These are phyloP conservation scores for Halesus radiatus DNA, from an alignment of 1,140 invertebrate species.

Conservation along the genomic window DNA sequence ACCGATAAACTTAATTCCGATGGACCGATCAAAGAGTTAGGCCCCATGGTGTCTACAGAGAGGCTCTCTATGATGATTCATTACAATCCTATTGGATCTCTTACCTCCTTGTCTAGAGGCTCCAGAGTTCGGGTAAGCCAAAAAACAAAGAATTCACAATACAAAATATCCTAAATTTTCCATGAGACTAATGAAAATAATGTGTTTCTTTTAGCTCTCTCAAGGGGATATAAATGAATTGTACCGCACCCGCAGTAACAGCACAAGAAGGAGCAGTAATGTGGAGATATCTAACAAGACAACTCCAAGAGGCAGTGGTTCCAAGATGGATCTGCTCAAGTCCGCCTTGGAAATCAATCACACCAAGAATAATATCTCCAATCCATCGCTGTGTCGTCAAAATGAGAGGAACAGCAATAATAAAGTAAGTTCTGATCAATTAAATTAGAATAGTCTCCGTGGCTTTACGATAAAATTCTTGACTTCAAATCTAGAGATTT, in stretches of 20 bases:
- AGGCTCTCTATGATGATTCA: conserved; percentile 79
- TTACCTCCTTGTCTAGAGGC: conserved; percentile 76
- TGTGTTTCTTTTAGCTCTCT: conserved; percentile 62
- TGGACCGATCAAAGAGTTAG: conserved; percentile 75
- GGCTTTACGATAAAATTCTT: no score
- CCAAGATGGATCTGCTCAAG: conserved; percentile 76
- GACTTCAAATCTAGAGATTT: no score
- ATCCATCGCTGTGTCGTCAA: conserved; percentile 67
- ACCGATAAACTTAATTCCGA: conserved; percentile 73
- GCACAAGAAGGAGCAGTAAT: conserved; percentile 71
- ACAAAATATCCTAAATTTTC: background rate
- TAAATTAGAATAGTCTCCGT: no score
- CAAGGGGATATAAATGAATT: conserved; percentile 70
- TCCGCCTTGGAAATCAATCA: conserved; percentile 77
- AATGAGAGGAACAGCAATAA: conserved; percentile 54
- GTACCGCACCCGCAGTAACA: conserved; percentile 68
- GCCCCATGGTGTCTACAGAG: conserved; percentile 77
- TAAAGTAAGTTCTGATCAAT: conserved; percentile 45
- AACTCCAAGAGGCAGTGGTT: conserved; percentile 68
- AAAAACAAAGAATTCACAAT: background rate
- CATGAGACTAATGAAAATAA: background rate
- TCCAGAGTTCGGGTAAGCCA: conserved; percentile 68
- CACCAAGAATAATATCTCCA: conserved; percentile 67
- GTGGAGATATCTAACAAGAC: conserved; percentile 63
- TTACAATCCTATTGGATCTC: conserved; percentile 79